These are phyloP conservation scores for Nomada ruficornis DNA, from an alignment of 2,888 invertebrate genomes.

Conservation along the genomic window DNA sequence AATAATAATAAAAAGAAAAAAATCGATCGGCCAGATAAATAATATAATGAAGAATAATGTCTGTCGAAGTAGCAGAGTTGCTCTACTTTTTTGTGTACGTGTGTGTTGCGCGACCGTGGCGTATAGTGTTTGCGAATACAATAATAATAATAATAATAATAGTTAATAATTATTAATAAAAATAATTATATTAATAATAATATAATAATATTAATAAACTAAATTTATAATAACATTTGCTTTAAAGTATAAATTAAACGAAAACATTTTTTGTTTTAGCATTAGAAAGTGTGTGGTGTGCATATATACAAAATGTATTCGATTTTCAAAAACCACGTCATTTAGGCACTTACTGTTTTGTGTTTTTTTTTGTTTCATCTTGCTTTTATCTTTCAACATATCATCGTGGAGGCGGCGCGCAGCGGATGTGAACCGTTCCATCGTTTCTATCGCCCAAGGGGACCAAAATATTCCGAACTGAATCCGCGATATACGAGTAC, in stretches of 20 bases:
- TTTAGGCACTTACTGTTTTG: constrained; percentile 69
- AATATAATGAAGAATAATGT: constrained; percentile 38
- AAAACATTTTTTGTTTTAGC: constrained; percentile 72
- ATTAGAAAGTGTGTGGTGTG: constrained; percentile 68
- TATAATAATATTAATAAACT: constrained; percentile 75
- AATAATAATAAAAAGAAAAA: constrained; percentile 36
- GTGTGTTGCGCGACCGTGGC: constrained; percentile 25
- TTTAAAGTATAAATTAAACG: constrained; percentile 81
- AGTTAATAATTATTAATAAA: constrained; percentile 61
- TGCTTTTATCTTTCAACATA: constrained; percentile 2
- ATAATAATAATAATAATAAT: constrained; percentile 58
- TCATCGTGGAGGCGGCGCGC: no score
- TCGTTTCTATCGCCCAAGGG: no score
- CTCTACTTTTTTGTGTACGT: constrained; percentile 33
- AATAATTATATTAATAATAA: constrained; percentile 66
- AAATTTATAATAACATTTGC: constrained; percentile 80
- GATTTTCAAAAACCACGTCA: constrained; percentile 79
- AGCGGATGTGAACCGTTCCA: no score
- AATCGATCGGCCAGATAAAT: constrained; percentile 55
- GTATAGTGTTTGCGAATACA: constrained; percentile 50
- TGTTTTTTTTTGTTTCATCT: constrained; percentile 12
- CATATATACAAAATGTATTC: constrained; percentile 79
- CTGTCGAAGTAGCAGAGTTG: constrained; percentile 15
- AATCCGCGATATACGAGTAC: no score
- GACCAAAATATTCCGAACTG: no score